phyloP scores from a whole-genome alignment of 2,797 vertebrate genomes.

The Acipenser transmontanus region DNA sequence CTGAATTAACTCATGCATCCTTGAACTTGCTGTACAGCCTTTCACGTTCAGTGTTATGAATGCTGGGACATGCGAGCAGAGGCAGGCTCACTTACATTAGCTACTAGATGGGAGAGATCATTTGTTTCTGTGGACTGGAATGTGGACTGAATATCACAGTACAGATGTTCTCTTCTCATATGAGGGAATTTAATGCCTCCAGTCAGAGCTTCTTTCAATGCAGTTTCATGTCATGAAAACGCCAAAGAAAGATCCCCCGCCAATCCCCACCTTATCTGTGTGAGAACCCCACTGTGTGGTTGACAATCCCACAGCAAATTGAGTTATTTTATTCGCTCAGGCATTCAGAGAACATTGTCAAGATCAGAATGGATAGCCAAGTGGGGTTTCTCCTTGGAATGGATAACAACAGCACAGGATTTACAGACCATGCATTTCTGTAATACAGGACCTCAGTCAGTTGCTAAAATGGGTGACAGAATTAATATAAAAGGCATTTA shows the following conservation, averaged over 20 bases:
- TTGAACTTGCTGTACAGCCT: slow-evolving; percentile 32
- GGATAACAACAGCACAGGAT: slow-evolving; percentile 24
- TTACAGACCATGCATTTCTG: neutral
- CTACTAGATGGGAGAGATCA: slow-evolving; percentile 9
- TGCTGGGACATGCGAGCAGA: slow-evolving; percentile 41
- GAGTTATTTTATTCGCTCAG: slow-evolving; percentile 32
- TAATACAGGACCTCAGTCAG: no score
- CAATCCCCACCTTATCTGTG: slow-evolving; percentile 42
- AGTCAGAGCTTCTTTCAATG: slow-evolving; percentile 48
- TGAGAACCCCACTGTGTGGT: slow-evolving; percentile 3
- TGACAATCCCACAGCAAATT: slow-evolving; percentile 22
- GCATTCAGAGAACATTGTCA: slow-evolving; percentile 30
- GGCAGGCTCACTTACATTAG: slow-evolving; percentile 42
- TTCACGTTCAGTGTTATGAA: neutral
- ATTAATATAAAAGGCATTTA: no score
- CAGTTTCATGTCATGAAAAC: slow-evolving; percentile 28
- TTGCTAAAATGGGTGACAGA: neutral
- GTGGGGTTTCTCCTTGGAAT: slow-evolving; percentile 21
- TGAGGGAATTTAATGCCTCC: slow-evolving; percentile 51
- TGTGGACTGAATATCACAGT: slow-evolving; percentile 22
- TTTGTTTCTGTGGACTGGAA: slow-evolving; percentile 36
- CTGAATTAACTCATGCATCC: slow-evolving; percentile 33
- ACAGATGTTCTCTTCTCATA: slow-evolving; percentile 49
- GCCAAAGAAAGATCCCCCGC: slow-evolving; percentile 45
- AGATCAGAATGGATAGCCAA: slow-evolving; percentile 25